Evolutionary conservation across 2,113 vertebrate genomes (phyloP), one percentile per base, ranked within the genome.

Genomic region (Phainopepla nitens): DNA sequence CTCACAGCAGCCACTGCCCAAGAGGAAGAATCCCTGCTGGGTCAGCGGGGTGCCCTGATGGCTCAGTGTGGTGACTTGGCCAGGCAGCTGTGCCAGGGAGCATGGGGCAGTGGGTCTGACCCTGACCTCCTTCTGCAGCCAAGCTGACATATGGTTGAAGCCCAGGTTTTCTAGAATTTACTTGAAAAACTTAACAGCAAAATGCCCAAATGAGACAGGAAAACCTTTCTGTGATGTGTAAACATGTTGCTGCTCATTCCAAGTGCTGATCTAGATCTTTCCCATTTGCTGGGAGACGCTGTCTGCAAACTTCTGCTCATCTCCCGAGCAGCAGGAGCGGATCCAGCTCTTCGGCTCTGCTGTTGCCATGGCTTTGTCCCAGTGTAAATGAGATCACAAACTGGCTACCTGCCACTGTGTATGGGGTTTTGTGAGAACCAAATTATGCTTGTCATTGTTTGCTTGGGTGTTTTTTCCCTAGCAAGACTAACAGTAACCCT

Each of bases 31-130:
- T 8, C 60, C 39, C 22, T 1, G 6, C 45, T 69, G 1, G 4
- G 4, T 6, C 24, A 61, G 54, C 20, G 29, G 78, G 83, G 33
- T 56, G 50, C 39, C 44, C 71, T 14, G 41, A 3, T 3, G 31
- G 33, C 44, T 78, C 65, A 7, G 20, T 0, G 5, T 1, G 1
- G 25, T 33, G n/a, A 0, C 50, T 20, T 49, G 39, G 64, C 50
- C 49, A 18, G 19, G 62, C 4, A 31, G 23, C 84, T 58, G 36
- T 29, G 51, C 68, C 47, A 13, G 27, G 39, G 17, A 31, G 10
- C 0, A 0, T 0, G n/a, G 42, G 69, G 10, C 72, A 29, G 3
- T 2, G 33, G 20, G 20, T 11, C 33, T 66, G 35, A 50, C 41
- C n/a, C 29, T 19, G 49, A 15, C 25, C 57, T 28, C 8, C 13